Evolutionary conservation across 2,113 vertebrate genomes (phyloP).

Genomic region (Oophaga pumilio): DNA sequence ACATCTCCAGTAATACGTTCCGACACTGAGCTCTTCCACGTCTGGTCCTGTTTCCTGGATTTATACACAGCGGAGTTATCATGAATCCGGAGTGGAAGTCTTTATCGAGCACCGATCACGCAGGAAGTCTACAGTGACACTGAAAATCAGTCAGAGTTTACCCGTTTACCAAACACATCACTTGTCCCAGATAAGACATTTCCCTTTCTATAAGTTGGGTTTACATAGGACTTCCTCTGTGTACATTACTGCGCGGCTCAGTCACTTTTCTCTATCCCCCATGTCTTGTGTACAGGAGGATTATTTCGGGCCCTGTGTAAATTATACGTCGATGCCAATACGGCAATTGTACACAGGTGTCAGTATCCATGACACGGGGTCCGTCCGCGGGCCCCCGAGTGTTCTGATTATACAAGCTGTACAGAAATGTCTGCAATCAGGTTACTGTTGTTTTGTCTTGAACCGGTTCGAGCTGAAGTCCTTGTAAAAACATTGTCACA

Average conservation of each 20-base stretch:
- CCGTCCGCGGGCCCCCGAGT: not conserved
- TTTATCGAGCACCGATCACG: not conserved
- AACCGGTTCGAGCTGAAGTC: constrained; percentile 18
- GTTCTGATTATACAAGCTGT: constrained; percentile 5
- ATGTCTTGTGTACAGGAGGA: constrained; percentile 26
- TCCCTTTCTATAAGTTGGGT: not conserved
- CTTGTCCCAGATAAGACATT: not conserved
- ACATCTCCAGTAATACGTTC: not conserved
- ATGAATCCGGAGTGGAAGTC: not conserved
- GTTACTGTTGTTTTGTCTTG: constrained; percentile 33
- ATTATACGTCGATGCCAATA: not conserved
- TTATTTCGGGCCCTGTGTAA: constrained; percentile 28
- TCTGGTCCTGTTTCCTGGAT: not conserved
- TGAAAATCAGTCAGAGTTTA: not conserved
- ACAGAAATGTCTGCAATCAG: not conserved
- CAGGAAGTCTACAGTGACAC: not conserved
- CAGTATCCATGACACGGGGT: not conserved
- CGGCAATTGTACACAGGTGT: constrained; percentile 23
- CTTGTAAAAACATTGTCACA: constrained; percentile 51
- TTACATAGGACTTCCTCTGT: constrained; percentile 22
- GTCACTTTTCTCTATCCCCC: not conserved
- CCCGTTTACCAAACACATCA: constrained; percentile 5
- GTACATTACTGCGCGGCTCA: not conserved
- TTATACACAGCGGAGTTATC: not conserved
- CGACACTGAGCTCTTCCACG: not conserved